Percentiles rank a stretch among this genome's conserved stretches.
Evolutionary conservation across 2,797 vertebrate genomes (phyloP).

Genomic region (Acrocephalus scirpaceus): DNA sequence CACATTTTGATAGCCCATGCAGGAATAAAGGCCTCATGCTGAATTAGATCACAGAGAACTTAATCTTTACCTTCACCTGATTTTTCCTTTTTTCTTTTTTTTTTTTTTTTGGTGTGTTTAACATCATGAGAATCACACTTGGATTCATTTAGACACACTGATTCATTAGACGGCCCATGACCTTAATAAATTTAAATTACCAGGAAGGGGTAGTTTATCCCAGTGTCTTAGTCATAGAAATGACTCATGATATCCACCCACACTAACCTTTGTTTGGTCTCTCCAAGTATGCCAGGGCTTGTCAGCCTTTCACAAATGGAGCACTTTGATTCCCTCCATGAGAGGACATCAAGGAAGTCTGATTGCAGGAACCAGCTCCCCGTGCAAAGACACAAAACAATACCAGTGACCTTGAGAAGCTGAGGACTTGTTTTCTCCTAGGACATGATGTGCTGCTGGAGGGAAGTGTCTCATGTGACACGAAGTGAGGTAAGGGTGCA

Average conservation of each 20-base stretch:
- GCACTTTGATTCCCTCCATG: constrained; percentile 45
- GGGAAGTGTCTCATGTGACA: constrained; percentile 19
- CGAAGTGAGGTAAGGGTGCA: constrained; percentile 40
- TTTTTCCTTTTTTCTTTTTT: not conserved
- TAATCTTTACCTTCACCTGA: constrained; percentile 6
- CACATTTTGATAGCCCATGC: constrained; percentile 37
- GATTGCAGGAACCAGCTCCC: constrained; percentile 46
- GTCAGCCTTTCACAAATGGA: constrained; percentile 55
- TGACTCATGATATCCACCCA: constrained; percentile 63
- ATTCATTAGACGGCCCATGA: constrained; percentile 31
- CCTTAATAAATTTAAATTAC: constrained; percentile 49
- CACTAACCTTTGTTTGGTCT: constrained; percentile 69
- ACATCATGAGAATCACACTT: not conserved
- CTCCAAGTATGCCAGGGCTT: constrained; percentile 53
- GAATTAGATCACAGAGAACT: constrained; percentile 1
- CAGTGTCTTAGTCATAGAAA: constrained; percentile 64
- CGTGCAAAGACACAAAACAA: not conserved
- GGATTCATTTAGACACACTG: constrained; percentile 16
- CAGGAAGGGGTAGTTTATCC: constrained; percentile 53
- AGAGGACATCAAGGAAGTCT: constrained; percentile 53
- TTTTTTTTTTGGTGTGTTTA: not conserved
- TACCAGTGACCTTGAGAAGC: constrained; percentile 31
- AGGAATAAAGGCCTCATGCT: constrained; percentile 6
- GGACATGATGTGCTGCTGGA: constrained; percentile 5
- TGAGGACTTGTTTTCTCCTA: constrained; percentile 45